Evolutionary conservation across 2,113 vertebrate species (phyloP).

Genomic region (Ammospiza caudacuta): DNA sequence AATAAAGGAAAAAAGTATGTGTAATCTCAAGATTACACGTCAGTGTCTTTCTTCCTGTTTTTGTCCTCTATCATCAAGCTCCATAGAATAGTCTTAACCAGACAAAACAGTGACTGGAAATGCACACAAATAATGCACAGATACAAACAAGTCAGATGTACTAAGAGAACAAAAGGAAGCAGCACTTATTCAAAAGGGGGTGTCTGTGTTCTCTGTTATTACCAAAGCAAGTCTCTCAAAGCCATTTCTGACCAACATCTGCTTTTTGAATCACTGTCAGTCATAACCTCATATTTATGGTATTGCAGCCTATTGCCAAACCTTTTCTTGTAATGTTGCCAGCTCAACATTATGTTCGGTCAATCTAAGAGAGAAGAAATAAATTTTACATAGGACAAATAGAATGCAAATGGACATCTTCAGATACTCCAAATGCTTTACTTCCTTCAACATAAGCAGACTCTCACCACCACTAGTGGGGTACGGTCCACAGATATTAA

Average conservation of each 20-base stretch:
- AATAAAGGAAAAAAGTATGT: conserved; percentile 2
- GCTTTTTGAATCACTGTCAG: conserved; percentile 1
- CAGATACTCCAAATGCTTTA: not conserved
- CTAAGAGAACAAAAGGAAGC: not conserved
- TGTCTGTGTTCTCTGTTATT: not conserved
- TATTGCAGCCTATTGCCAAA: not conserved
- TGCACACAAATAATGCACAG: not conserved
- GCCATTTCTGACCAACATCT: not conserved
- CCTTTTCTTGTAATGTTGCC: not conserved
- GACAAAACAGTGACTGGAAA: not conserved
- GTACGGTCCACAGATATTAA: not conserved
- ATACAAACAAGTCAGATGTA: not conserved
- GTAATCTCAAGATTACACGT: not conserved
- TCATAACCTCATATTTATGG: not conserved
- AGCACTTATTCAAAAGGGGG: not conserved
- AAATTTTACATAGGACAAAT: not conserved
- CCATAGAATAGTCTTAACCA: not conserved
- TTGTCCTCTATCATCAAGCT: not conserved
- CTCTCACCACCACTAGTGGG: fast-evolving
- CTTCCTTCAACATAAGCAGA: not conserved
- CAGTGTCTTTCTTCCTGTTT: not conserved
- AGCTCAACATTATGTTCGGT: not conserved
- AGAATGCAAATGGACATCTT: not conserved
- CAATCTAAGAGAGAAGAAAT: not conserved
- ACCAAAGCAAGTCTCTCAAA: not conserved